Percentiles rank a stretch among this genome's conserved stretches.
These are phyloP conservation scores for Cydia splendana DNA, from an alignment of 1,140 invertebrate species.

Conservation along the genomic window DNA sequence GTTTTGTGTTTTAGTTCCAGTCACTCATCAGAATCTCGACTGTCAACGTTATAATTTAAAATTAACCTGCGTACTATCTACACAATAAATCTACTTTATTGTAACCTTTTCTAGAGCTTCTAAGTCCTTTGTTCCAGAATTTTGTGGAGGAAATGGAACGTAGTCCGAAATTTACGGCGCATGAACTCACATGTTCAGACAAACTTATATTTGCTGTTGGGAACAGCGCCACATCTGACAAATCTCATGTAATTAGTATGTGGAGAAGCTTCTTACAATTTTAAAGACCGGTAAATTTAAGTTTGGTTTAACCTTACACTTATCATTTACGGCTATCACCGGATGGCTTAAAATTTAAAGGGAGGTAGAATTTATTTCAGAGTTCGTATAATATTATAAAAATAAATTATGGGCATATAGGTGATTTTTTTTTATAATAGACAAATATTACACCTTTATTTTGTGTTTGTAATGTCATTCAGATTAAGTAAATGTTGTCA, in stretches of 20 bases:
- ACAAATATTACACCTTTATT: too few species aligned
- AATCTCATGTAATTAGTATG: conserved; percentile 14
- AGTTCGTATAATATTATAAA: neutral
- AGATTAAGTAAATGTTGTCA: too few species aligned
- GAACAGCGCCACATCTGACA: neutral
- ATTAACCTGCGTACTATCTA: neutral
- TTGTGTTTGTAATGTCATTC: too few species aligned
- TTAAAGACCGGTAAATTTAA: neutral
- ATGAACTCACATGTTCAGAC: conserved; percentile 52
- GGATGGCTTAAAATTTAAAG: conserved; percentile 23
- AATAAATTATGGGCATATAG: too few species aligned
- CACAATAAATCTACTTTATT: conserved; percentile 34
- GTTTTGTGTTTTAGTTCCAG: neutral
- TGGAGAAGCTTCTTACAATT: neutral
- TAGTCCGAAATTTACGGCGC: conserved; percentile 60
- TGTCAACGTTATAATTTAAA: neutral
- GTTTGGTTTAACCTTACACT: conserved; percentile 42
- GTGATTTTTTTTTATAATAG: too few species aligned
- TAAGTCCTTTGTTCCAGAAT: conserved; percentile 45
- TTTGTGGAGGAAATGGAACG: conserved; percentile 69
- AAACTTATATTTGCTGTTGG: conserved; percentile 42
- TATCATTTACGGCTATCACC: conserved; percentile 63
- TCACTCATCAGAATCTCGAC: neutral
- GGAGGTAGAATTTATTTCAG: neutral
- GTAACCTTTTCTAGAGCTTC: conserved; percentile 34